Base-by-base conservation (phyloP, 2,888 invertebrate species). In the Zygogramma bicolorata region DNA sequence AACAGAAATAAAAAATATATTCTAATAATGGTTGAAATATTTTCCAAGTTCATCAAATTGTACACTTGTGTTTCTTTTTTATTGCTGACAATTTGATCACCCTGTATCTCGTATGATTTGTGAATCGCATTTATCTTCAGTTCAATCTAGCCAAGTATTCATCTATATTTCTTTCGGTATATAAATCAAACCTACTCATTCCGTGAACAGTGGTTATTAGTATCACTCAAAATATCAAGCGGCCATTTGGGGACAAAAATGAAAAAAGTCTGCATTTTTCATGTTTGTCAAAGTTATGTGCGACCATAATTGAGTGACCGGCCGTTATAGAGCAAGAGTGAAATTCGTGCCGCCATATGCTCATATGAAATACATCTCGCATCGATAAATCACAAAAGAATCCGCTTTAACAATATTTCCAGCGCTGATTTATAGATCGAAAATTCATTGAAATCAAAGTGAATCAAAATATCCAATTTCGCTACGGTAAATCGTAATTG, bases 241-340 rank as follows among this genome's bases (percentile, higher is more conserved):
- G 65, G 65, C 72, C 65, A 68, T 72, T 68, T 49, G 53, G 65
- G 68, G 65, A 70, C 75, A 70, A 70, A 70, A 71, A 69, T 76
- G 76, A 76, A 76, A 76, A 76, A 76, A 74, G 76, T 59, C 29
- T 31, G 38, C 68, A 80, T 81, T 81, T 82, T 82, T 82, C 82
- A 81, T 76, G 79, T 80, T 81, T 81, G 81, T 81, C 80, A 80
- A 76, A 77, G 77, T 79, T 79, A 81, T 77, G 76, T 80, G 82
- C 73, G 80, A 70, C 80, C 68, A 74, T 80, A 80, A 81, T 81
- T 81, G 81, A 80, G 74, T 68, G 76, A 71, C 68, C 68, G 49
- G 65, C 70, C 22, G 34, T 49, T 53, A 18, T 31, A 65, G 7
- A 38, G 53, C 13, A 20, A 57, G 38, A 34, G 38, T 57, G 31